Conservation (phyloP, 2,888 invertebrate species). For the Drosophila cognata region DNA sequence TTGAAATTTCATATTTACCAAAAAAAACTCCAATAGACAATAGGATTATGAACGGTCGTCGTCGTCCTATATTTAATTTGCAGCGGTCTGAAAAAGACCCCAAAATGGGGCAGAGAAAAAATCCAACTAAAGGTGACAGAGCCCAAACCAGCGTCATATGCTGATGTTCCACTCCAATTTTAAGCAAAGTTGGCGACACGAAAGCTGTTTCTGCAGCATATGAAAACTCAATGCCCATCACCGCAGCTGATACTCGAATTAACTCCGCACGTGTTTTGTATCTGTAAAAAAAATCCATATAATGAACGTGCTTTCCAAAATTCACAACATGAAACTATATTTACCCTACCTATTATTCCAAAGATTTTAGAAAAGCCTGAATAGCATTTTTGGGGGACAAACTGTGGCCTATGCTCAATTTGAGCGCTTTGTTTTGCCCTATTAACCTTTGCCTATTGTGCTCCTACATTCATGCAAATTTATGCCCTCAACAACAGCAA, state of each 20-base stretch:
- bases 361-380: slow-evolving; percentile 2
- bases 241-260: slow-evolving; percentile 95
- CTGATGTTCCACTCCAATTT: slow-evolving; percentile 96
- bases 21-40: slow-evolving; percentile 95
- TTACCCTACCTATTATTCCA: slow-evolving; percentile 15
- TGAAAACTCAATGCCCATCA: slow-evolving; percentile 98
- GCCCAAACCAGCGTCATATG: slow-evolving; percentile 99
- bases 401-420: not conserved
- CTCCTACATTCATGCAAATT: not conserved
- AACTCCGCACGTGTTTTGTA: slow-evolving; percentile 92
- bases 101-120: slow-evolving; percentile 96
- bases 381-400: slow-evolving; percentile 7
- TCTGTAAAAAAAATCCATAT: slow-evolving; percentile 85
- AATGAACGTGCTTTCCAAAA: not conserved
- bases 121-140: slow-evolving; percentile 96
- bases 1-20: slow-evolving; percentile 86
- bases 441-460: not conserved
- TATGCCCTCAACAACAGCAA: not conserved
- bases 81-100: slow-evolving; percentile 97
- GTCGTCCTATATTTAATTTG: slow-evolving; percentile 91
- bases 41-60: slow-evolving; percentile 95
- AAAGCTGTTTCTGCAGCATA: slow-evolving; percentile 99
- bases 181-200: slow-evolving; percentile 96
- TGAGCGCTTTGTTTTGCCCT: not conserved
- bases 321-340: slow-evolving; percentile 17